Base-by-base conservation (phyloP, 2,797 vertebrate species). In the Channa striata region DNA sequence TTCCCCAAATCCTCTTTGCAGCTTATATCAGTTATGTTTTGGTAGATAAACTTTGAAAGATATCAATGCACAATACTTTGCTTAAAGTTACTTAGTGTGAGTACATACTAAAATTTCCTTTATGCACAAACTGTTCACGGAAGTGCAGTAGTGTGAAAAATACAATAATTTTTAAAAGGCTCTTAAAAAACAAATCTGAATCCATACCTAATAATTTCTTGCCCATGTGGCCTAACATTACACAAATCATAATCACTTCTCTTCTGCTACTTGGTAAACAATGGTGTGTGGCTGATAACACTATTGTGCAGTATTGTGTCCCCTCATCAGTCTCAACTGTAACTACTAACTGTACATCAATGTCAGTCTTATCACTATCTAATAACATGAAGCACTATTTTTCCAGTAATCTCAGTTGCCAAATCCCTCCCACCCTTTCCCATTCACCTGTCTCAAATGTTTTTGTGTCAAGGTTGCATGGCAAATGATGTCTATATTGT, bases 341-440 rank as follows among this genome's bases (percentile, higher is more conserved):
- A 81, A 85, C 80, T 77, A 87, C 88, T 74, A 88, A 87, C 82
- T 91, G 81, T 77, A 54, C 68, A 74, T 74, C 64, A 53, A 33
- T 78, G 72, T 81, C 80, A 74, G 52, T 79, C 59, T 60, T 67
- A 63, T 73, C 69, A 80, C 77, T 87, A n/a, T n/a, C n/a, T n/a
- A 91, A 89, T 59, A 77, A 86, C 90, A 89, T 86, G 81, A 86
- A 81, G 70, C 81, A 75, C 77, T 87, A 60, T 75, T 64, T 77
- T 86, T 82, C 77, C 80, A 74, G 70, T 87, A 86, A 84, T 82
- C 77, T 84, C 60, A 65, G 79, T 83, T 92, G 87, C 91, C 89
- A 92, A 93, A 87, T 85, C 77, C 77, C 76, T 78, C 83, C 73
- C 78, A 78, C 82, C 82, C 57, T 60, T 81, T 74, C 77, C 80